Evolutionary conservation across 1,140 invertebrate genomes (phyloP).

Genomic region (Drosophila eugracilis): DNA sequence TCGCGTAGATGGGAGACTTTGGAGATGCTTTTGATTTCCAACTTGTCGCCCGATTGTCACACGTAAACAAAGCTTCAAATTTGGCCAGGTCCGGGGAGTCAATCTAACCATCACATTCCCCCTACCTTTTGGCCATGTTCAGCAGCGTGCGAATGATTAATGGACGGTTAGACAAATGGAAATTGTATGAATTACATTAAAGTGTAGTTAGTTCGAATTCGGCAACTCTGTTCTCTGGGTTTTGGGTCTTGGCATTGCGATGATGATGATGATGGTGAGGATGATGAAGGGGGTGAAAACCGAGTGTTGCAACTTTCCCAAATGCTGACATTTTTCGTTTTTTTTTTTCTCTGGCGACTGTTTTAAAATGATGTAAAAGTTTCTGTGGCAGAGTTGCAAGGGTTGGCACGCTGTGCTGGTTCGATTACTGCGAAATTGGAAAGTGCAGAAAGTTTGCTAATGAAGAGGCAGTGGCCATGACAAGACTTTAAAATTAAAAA

Average conservation of each 20-base stretch:
- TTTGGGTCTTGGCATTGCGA: not conserved
- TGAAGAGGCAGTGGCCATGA: slow-evolving; percentile 41
- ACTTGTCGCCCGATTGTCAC: slow-evolving; percentile 80
- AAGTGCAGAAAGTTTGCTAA: slow-evolving; percentile 29
- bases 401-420: slow-evolving; percentile 18
- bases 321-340: slow-evolving; percentile 28
- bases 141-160: slow-evolving; percentile 80
- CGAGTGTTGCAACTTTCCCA: slow-evolving; percentile 54
- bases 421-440: slow-evolving; percentile 4
- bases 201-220: slow-evolving; percentile 77
- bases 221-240: slow-evolving; percentile 16
- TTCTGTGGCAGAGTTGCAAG: slow-evolving; percentile 35
- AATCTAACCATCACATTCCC: slow-evolving; percentile 33
- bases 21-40: slow-evolving; percentile 68
- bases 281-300: slow-evolving; percentile 14
- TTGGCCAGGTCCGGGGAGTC: slow-evolving; percentile 36
- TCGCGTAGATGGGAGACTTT: too few species aligned
- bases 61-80: slow-evolving; percentile 81
- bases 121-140: slow-evolving; percentile 48
- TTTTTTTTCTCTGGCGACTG: slow-evolving; percentile 7
- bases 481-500: slow-evolving; percentile 36
- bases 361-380: slow-evolving; percentile 57
- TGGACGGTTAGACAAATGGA: slow-evolving; percentile 79
- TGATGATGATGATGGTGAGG: too few species aligned
- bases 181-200: slow-evolving; percentile 83